These are phyloP conservation scores for Macrosiphum euphorbiae DNA, from an alignment of 2,888 invertebrate genomes.

Conservation along the genomic window DNA sequence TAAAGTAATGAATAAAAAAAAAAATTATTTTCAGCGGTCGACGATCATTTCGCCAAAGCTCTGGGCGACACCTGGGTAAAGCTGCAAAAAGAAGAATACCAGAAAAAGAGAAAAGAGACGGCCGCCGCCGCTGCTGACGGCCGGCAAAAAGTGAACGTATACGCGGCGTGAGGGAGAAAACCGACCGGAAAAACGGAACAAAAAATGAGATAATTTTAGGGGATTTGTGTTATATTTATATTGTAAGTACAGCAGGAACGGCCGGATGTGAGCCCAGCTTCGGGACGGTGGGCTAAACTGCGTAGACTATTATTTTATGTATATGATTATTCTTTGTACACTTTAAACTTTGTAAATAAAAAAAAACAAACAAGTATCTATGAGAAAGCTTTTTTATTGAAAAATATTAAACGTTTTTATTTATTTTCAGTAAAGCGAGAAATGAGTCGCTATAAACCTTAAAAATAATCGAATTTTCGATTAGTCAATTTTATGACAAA, in stretches of 20 bases:
- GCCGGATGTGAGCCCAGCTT: background rate
- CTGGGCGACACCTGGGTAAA: constrained; percentile 82
- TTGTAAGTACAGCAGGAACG: background rate
- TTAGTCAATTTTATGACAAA: background rate
- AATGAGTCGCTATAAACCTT: background rate
- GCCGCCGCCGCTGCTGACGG: background rate
- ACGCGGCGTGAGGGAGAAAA: constrained; percentile 1
- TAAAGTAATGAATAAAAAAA: background rate
- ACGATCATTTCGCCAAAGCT: constrained; percentile 94
- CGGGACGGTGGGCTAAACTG: constrained; percentile 21
- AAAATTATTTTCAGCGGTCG: constrained; percentile 74
- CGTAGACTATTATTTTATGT: constrained; percentile 51
- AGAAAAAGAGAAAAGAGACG: constrained; percentile 57
- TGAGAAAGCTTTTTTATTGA: background rate
- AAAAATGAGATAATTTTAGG: constrained; percentile 40
- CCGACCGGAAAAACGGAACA: background rate
- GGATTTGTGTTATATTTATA: background rate
- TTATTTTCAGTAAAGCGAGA: background rate
- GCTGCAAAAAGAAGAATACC: constrained; percentile 67
- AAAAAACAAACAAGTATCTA: constrained; percentile 29
- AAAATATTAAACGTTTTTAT: background rate
- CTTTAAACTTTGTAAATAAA: constrained; percentile 64
- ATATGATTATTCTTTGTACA: constrained; percentile 59
- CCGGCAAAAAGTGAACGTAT: constrained; percentile 56
- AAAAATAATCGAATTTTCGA: background rate